These are phyloP conservation scores for Eulacestoma nigropectus DNA, from an alignment of 2,113 vertebrate genomes.

Conservation along the genomic window DNA sequence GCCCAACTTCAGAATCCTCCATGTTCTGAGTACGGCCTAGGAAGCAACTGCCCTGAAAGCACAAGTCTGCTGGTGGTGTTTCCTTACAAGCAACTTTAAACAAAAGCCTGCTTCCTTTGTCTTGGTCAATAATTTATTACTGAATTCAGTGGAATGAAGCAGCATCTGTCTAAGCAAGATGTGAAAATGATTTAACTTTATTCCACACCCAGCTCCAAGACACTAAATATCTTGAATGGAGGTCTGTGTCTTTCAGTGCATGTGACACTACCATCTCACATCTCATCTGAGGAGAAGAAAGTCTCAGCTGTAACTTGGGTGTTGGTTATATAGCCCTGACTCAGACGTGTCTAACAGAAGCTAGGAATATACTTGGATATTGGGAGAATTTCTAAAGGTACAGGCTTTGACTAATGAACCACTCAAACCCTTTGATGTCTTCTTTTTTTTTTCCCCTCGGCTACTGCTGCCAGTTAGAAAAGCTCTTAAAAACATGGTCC, in stretches of 20 bases:
- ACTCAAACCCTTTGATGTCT: not conserved
- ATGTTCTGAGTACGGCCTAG: not conserved
- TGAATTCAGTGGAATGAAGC: constrained; percentile 26
- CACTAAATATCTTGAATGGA: not conserved
- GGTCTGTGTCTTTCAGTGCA: not conserved
- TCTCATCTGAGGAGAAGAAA: constrained; percentile 28
- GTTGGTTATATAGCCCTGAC: not conserved
- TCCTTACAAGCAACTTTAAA: not conserved
- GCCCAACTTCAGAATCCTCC: not conserved
- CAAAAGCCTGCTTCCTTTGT: constrained; percentile 19
- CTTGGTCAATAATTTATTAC: constrained; percentile 13
- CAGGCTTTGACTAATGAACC: constrained; percentile 3
- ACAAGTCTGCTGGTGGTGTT: constrained; percentile 13
- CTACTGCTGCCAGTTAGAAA: not conserved
- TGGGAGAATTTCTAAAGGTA: not conserved
- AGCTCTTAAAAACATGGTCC: not conserved
- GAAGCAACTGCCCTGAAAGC: constrained; percentile 17
- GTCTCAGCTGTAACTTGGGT: not conserved
- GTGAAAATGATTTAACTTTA: not conserved
- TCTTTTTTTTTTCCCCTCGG: not conserved
- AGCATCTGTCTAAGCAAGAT: constrained; percentile 18
- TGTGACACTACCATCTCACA: not conserved
- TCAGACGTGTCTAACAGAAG: not conserved
- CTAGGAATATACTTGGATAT: not conserved
- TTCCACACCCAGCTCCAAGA: constrained; percentile 4